A percentile compares a stretch with the other conserved stretches of the same genome.
These are phyloP conservation scores for Henicopernis longicauda DNA, from an alignment of 2,113 vertebrate species.

Conservation along the genomic window DNA sequence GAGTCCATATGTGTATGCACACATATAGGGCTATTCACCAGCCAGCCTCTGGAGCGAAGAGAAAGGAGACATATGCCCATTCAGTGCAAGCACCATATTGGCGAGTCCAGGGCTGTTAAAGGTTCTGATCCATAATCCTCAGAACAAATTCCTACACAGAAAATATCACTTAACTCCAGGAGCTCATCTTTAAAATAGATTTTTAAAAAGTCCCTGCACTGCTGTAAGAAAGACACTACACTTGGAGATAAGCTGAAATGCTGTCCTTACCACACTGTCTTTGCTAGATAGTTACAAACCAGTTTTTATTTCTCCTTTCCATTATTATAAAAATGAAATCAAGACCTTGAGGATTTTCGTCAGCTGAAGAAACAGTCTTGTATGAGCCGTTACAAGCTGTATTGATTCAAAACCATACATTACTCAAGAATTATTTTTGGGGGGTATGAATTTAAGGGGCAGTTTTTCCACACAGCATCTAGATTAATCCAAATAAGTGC, in stretches of 20 bases:
- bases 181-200: background rate
- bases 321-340: background rate
- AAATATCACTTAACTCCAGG: background rate
- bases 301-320: background rate
- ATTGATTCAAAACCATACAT: background rate
- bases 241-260: background rate
- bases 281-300: background rate
- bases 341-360: background rate
- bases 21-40: background rate
- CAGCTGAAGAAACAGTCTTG: background rate
- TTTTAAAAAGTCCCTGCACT: background rate
- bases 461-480: background rate
- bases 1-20: background rate
- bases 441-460: background rate
- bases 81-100: accelerated
- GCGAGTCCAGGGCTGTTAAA: background rate
- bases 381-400: background rate
- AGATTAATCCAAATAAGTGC: background rate
- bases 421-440: background rate
- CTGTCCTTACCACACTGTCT: background rate
- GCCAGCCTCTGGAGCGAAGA: background rate
- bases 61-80: background rate
- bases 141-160: background rate
- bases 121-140: background rate
- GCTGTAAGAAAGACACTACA: background rate